Conservation (phyloP, 2,888 invertebrate genomes). For the Drosophila villosipedis region DNA sequence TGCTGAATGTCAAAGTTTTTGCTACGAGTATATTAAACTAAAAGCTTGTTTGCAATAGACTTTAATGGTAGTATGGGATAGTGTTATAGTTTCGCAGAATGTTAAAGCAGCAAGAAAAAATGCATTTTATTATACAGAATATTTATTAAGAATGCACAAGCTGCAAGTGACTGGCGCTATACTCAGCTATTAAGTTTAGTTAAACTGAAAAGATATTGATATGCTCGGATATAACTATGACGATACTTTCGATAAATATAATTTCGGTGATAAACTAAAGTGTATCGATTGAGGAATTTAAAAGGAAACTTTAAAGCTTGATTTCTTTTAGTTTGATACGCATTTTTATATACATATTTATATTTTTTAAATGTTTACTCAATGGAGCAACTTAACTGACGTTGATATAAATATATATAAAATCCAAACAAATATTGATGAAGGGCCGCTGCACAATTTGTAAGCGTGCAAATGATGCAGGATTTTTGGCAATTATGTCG, state of each 20-base stretch:
- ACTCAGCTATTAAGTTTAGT: not conserved
- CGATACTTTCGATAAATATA: not conserved
- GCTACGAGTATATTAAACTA: not conserved
- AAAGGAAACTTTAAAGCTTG: not conserved
- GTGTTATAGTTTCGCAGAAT: not conserved
- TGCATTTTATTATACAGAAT: not conserved
- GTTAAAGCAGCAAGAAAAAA: not conserved
- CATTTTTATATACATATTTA: not conserved
- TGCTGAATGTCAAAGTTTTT: conserved; percentile 5
- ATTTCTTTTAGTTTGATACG: not conserved
- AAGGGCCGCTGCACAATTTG: conserved; percentile 31
- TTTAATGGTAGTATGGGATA: not conserved
- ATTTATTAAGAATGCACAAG: not conserved
- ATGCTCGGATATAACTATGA: not conserved
- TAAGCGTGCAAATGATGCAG: conserved; percentile 31
- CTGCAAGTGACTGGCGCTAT: too few species aligned
- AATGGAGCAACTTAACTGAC: not conserved
- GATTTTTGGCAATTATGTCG: conserved; percentile 50
- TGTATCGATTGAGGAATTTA: not conserved
- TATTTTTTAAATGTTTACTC: not conserved
- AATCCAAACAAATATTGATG: conserved; percentile 31
- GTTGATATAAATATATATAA: conserved; percentile 5
- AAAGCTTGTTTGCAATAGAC: conserved; percentile 9
- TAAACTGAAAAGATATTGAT: not conserved
- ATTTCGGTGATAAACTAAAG: not conserved